Conservation (phyloP, 2,113 vertebrate species). For the Sinosuthora webbiana region DNA sequence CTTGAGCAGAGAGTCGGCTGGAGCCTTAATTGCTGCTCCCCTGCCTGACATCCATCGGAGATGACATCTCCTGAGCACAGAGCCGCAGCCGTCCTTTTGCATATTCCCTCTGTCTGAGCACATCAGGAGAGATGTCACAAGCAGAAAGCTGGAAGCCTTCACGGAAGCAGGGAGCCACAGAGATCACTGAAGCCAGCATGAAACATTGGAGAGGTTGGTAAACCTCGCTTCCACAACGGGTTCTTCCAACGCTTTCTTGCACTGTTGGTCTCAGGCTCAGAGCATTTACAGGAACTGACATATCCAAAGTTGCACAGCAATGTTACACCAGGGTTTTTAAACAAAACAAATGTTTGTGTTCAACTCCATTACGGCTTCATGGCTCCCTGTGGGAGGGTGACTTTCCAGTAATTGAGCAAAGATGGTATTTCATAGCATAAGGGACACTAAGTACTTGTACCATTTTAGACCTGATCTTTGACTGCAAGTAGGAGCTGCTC, state of each 20-base stretch:
- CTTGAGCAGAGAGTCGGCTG: conserved; percentile 9
- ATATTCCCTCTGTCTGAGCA: conserved; percentile 80
- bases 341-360: conserved; percentile 64
- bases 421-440: background rate
- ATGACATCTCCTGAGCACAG: conserved; percentile 73
- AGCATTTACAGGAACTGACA: conserved; percentile 66
- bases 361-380: background rate
- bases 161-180: conserved; percentile 16
- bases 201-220: conserved; percentile 63
- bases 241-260: conserved; percentile 68
- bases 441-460: background rate
- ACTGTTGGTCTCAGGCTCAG: conserved; percentile 28
- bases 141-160: conserved; percentile 65
- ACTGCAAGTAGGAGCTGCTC: background rate
- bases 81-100: conserved; percentile 74
- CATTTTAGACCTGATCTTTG: background rate
- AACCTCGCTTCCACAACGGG: conserved; percentile 44
- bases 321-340: conserved; percentile 57
- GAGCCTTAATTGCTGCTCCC: conserved; percentile 65
- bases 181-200: conserved; percentile 54
- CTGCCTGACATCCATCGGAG: conserved; percentile 70
- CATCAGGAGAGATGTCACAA: conserved; percentile 75
- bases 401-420: conserved; percentile 52
- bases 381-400: conserved; percentile 36
- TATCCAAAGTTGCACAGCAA: conserved; percentile 32